Conservation (phyloP, 2,888 invertebrate species). For the Gastracanthus pulcherrimus region DNA sequence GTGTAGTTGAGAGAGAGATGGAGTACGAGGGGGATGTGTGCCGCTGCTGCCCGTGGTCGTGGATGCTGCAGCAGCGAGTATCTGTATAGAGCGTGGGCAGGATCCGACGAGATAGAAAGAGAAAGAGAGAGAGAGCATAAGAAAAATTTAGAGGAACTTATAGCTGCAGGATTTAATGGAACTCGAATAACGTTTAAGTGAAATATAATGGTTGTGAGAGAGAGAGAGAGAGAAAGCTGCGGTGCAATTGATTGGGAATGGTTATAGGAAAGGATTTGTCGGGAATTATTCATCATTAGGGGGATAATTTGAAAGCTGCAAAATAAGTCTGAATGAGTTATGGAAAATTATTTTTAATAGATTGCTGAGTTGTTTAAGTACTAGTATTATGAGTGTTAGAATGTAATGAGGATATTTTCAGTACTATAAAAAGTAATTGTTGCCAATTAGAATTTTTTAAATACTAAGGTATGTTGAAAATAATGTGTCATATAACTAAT, state of each 20-base stretch:
- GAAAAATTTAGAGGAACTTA: constrained; percentile 21
- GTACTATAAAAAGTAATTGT: neutral
- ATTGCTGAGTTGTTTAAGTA: neutral
- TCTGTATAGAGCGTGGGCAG: too few species aligned
- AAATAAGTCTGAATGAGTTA: neutral
- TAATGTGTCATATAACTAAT: too few species aligned
- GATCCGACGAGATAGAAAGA: neutral
- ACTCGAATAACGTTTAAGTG: constrained; percentile 5
- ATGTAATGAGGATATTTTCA: neutral
- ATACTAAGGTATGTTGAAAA: too few species aligned
- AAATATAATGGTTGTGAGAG: constrained; percentile 24
- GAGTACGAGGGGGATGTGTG: neutral
- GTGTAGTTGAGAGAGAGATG: neutral
- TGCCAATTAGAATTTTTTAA: neutral
- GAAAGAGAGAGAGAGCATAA: neutral
- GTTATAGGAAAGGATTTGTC: neutral
- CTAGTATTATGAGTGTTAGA: neutral
- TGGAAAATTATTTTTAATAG: neutral
- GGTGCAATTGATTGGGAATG: constrained; percentile 30
- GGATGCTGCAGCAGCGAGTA: neutral
- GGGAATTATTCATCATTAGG: neutral
- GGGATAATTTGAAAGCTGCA: neutral
- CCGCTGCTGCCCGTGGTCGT: constrained; percentile 1
- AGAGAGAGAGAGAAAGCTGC: neutral
- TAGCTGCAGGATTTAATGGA: constrained; percentile 3